Evolutionary conservation across 2,113 vertebrate genomes (phyloP).

Genomic region (Nothocercus julius): DNA sequence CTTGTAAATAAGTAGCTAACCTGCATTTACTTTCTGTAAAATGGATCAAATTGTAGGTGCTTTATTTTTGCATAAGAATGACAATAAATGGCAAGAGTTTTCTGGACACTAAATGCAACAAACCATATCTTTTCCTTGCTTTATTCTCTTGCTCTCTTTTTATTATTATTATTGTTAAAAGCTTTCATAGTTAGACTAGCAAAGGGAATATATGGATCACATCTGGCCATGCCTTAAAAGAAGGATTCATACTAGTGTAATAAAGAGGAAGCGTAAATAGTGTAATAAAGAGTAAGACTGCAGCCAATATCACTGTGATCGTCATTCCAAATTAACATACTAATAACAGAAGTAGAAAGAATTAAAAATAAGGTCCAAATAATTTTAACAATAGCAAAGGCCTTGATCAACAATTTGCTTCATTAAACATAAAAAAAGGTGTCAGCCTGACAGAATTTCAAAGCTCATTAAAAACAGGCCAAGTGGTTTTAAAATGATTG

Average conservation of each 20-base stretch:
- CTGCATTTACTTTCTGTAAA: background rate
- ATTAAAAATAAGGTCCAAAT: constrained; percentile 17
- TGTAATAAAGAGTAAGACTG: background rate
- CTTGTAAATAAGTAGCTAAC: background rate
- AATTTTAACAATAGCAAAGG: constrained; percentile 19
- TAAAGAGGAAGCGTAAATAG: background rate
- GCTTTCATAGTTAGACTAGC: background rate
- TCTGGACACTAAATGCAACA: background rate
- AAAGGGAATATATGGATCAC: background rate
- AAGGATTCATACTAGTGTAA: background rate
- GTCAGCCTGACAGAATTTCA: constrained; percentile 55
- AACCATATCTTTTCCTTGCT: accelerated
- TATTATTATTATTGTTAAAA: background rate
- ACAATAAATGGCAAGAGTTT: background rate
- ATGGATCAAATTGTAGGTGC: accelerated
- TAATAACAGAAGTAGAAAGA: constrained; percentile 25
- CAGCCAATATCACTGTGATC: background rate
- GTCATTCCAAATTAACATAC: constrained; percentile 8
- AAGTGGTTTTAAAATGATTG: constrained; percentile 61
- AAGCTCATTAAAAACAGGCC: constrained; percentile 59
- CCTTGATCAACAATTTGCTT: constrained; percentile 59
- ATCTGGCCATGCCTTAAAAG: background rate
- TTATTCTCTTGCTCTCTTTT: too few species aligned
- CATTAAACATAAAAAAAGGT: constrained; percentile 53
- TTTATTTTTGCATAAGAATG: background rate